Conservation (phyloP, 2,888 invertebrate genomes). For the Copidosoma aretas region DNA sequence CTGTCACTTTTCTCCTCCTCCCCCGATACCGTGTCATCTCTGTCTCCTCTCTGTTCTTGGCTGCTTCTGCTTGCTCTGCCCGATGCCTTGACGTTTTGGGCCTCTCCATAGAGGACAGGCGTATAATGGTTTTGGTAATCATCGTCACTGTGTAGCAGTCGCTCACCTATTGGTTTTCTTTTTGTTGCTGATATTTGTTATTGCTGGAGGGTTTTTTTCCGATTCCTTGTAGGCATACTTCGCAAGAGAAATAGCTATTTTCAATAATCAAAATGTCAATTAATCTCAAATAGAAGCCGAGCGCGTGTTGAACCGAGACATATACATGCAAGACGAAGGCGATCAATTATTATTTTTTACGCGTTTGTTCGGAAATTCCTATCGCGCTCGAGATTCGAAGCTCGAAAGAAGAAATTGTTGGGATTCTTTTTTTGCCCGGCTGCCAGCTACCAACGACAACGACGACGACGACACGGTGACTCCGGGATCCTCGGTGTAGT, state of each 20-base stretch:
- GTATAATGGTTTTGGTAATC: not conserved
- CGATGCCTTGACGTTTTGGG: not conserved
- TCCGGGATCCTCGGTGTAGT: constrained; percentile 28
- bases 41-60: constrained; percentile 41
- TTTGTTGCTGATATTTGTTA: too few species aligned
- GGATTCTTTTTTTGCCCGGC: constrained; percentile 39
- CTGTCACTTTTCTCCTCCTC: constrained; percentile 59
- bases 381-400: too few species aligned
- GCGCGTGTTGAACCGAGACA: not conserved
- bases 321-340: not conserved
- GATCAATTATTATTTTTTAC: not conserved
- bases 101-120: not conserved
- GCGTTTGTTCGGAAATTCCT: too few species aligned
- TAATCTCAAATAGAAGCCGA: not conserved
- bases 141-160: not conserved
- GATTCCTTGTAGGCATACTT: too few species aligned
- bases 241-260: too few species aligned
- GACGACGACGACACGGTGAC: constrained; percentile 2
- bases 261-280: too few species aligned
- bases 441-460: not conserved
- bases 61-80: constrained; percentile 2
- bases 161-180: too few species aligned
- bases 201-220: too few species aligned
- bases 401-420: constrained; percentile 17
- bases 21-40: constrained; percentile 18